Percentiles rank a stretch among this genome's conserved stretches.
These are phyloP conservation scores for Tetragonisca angustula DNA, from an alignment of 2,888 invertebrate species.

Conservation along the genomic window DNA sequence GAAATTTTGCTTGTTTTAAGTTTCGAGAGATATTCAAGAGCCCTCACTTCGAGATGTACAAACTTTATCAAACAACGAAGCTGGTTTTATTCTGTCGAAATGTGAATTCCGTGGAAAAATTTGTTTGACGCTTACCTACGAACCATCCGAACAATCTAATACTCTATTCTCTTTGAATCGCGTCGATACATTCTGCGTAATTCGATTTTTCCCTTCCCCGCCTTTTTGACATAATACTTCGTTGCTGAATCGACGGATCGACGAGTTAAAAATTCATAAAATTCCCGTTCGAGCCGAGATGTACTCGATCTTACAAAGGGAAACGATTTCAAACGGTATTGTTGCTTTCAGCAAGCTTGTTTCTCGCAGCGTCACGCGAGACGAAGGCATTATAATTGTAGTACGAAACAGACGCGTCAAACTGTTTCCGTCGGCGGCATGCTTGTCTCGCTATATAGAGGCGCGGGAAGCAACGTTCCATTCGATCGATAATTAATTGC, in stretches of 20 bases:
- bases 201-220: too few species aligned
- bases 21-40: too few species aligned
- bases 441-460: background rate
- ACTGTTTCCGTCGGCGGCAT: background rate
- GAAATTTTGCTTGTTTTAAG: too few species aligned
- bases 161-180: too few species aligned
- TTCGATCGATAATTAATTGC: conserved; percentile 27
- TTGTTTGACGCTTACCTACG: too few species aligned
- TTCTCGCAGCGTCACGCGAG: background rate
- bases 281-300: background rate
- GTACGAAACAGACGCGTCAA: background rate
- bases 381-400: background rate
- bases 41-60: too few species aligned
- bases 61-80: too few species aligned
- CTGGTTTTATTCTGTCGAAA: too few species aligned
- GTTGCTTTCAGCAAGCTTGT: background rate
- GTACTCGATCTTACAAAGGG: background rate
- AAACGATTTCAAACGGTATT: background rate
- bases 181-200: too few species aligned
- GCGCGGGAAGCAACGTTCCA: background rate
- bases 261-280: background rate
- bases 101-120: too few species aligned
- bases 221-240: too few species aligned
- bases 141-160: too few species aligned
- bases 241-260: background rate